phyloP scores from a whole-genome alignment of 2,888 invertebrate species.

The Trimorus sp. region DNA sequence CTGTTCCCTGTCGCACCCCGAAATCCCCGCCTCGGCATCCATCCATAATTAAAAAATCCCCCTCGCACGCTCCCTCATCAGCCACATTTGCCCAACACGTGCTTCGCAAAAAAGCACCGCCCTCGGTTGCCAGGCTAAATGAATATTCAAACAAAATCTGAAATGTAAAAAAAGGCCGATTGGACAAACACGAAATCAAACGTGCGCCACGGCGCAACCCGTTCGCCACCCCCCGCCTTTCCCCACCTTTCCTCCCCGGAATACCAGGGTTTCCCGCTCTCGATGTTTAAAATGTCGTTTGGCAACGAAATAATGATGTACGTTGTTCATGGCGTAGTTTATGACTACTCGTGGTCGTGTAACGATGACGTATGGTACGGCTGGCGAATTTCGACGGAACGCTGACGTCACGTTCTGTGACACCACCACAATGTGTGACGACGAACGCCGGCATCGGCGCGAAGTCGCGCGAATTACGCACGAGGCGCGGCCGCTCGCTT shows the following conservation, averaged over 20 bases:
- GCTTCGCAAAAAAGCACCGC: constrained; percentile 38
- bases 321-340: too few relatives aligned
- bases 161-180: too few relatives aligned
- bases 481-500: neutral
- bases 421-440: constrained; percentile 54
- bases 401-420: constrained; percentile 59
- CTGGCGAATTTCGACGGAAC: constrained; percentile 47
- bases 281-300: too few relatives aligned
- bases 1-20: too few relatives aligned
- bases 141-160: too few relatives aligned
- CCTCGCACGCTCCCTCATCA: constrained; percentile 51
- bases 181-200: too few relatives aligned
- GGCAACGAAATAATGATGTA: too few relatives aligned
- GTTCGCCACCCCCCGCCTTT: too few relatives aligned
- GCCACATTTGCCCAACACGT: constrained; percentile 50
- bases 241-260: too few relatives aligned
- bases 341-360: too few relatives aligned
- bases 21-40: neutral
- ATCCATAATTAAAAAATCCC: constrained; percentile 57
- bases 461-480: constrained; percentile 39
- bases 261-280: too few relatives aligned
- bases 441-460: constrained; percentile 42
- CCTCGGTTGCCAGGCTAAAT: neutral
- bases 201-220: too few relatives aligned
- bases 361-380: constrained; percentile 18